Conservation (phyloP, 2,113 vertebrate genomes). For the Notiomystis cincta region DNA sequence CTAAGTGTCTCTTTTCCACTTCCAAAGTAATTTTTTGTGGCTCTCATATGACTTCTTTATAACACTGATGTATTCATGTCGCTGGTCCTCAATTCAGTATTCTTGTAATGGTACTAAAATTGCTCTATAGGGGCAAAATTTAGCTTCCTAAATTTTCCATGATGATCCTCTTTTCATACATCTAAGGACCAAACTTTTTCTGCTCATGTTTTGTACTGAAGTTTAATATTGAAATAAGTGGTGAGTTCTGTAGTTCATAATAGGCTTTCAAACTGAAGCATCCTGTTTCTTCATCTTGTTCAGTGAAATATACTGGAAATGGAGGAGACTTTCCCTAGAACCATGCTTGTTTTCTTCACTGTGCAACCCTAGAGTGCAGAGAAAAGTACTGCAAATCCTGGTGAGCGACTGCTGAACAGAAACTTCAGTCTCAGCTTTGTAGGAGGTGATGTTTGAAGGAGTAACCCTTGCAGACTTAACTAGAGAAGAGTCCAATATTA, state of each 20-base stretch:
- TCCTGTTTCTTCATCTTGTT: neutral
- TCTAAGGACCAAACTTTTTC: neutral
- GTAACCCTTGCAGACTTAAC: neutral
- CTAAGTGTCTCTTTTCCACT: neutral
- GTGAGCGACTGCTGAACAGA: neutral
- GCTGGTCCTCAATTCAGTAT: neutral
- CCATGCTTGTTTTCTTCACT: neutral
- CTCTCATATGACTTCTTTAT: neutral
- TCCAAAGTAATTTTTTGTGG: neutral
- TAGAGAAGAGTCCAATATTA: neutral
- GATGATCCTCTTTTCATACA: neutral
- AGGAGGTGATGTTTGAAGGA: neutral
- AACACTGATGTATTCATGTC: neutral
- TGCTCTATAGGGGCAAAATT: neutral
- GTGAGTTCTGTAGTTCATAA: neutral
- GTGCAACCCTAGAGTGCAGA: neutral
- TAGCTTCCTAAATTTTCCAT: neutral
- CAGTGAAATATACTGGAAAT: too few species aligned
- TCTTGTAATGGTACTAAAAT: neutral
- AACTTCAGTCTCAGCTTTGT: neutral
- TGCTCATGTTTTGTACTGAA: neutral
- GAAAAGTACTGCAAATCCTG: neutral
- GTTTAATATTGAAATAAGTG: neutral
- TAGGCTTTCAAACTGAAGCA: neutral
- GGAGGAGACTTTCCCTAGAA: too few species aligned